Evolutionary conservation across 2,888 invertebrate genomes (phyloP), one percentile per base, ranked within the genome.

Genomic region (Trachelus troglodyta): DNA sequence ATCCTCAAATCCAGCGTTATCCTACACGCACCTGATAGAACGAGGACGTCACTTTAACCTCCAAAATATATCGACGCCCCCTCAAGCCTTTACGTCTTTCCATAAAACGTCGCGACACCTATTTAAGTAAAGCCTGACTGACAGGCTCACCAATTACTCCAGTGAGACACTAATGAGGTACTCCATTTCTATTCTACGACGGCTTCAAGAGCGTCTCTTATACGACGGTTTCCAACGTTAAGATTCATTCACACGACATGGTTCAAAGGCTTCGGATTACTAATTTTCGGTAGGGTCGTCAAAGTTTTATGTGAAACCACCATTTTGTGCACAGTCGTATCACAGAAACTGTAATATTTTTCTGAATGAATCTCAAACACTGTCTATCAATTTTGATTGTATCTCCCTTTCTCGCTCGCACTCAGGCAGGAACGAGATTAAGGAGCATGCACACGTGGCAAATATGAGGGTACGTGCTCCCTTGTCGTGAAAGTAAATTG

Each of bases 71-170:
- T 23, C 23, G 23, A 56, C 23, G 56, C 9, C 23, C 40, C 56
- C 4, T 56, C 56, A 23, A 0, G 56, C 0, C 23, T 9, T 40
- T 40, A 23, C 23, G 6, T 40, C 56, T 9, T 56, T 56, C 23
- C 56, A 2, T 23, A 56, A 56, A 23, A 23, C 56, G 56, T 56
- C 56, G 56, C 6, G 23, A 23, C 23, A 23, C 71, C 23, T 12
- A 34, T 6, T 71, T 3, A 71, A 34, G 71, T 34, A 71, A 71
- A 71, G 71, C 71, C 71, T 71, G 71, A 31, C 33, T 71, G 71
- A 71, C 71, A 71, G 71, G 31, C 31, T 31, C 34, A 31, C 71
- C 71, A 71, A 71, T 31, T 71, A 71, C 71, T 31, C 71, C 71
- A 31, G 33, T 9, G 71, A 1, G 33, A 71, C 31, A 15, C 71